These are phyloP conservation scores for Hypolimnas misippus DNA, from an alignment of 2,888 invertebrate species.

Conservation along the genomic window DNA sequence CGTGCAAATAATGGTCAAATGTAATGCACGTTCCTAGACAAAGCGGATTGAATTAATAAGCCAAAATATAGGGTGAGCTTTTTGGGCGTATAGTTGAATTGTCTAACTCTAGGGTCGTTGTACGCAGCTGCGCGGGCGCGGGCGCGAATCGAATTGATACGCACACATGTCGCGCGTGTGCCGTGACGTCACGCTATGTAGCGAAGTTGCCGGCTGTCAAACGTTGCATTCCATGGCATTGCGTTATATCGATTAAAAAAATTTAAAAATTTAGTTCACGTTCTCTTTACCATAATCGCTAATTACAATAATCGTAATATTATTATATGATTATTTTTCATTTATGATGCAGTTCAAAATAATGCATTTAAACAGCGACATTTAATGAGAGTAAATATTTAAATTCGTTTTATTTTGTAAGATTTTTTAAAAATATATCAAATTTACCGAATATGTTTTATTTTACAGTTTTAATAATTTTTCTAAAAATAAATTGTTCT, in stretches of 20 bases:
- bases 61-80: conserved; percentile 70
- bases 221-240: conserved; percentile 24
- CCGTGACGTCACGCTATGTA: conserved; percentile 58
- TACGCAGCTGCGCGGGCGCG: conserved; percentile 77
- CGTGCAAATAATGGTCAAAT: conserved; percentile 63
- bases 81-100: conserved; percentile 57
- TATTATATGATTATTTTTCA: too few species aligned
- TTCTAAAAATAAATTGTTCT: too few species aligned
- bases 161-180: conserved; percentile 63
- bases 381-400: too few species aligned
- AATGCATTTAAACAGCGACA: too few species aligned
- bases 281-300: too few species aligned
- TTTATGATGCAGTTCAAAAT: too few species aligned
- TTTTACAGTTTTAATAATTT: too few species aligned
- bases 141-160: conserved; percentile 80
- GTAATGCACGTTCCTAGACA: conserved; percentile 69
- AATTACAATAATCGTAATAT: too few species aligned
- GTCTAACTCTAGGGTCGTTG: conserved; percentile 65
- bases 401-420: too few species aligned
- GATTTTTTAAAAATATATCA: too few species aligned
- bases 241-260: neutral
- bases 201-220: conserved; percentile 33
- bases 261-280: too few species aligned
- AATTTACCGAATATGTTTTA: too few species aligned
- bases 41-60: conserved; percentile 73